Base-by-base conservation (phyloP, 2,888 invertebrate species). In the Panopea generosa region DNA sequence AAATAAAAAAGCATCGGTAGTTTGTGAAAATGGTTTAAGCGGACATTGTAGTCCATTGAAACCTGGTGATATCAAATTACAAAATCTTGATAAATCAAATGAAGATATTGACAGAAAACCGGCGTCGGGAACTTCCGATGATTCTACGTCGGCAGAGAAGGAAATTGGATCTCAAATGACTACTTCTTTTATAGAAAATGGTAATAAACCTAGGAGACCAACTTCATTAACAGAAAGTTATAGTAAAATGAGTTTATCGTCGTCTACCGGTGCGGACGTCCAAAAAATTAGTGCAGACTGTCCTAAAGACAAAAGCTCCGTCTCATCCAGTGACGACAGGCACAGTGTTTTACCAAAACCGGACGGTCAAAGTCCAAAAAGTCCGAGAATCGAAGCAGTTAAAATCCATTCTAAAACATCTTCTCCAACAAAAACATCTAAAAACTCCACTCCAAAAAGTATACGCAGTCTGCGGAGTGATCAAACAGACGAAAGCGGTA, bases 311-410 rank as follows among this genome's bases (percentile, higher is more conserved):
- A 83, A 77, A 59, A 45, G 71, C 1, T 77, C 73, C 26, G 52
- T 77, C 11, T 75, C 74, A 16, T 71, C 76, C 11, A 79, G 72
- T 11, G 80, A 83, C n/a, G 89, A 88, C 52, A 76, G 88, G 55
- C 86, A 87, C 52, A 84, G 84, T 14, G 84, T 79, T n/a, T 80
- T 88, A 53, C 89, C 87, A 2, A 88, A 88, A 74, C 90, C 90
- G 3, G 90, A 90, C 56, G 90, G 90, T 14, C 89, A 90, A 76
- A 90, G 90, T 69, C 90, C 90, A 1, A 88, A 88, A 68, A 83
- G 85, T 65, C 84, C 82, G 20, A 67, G 85, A 24, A 77, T 85
- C 0, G 84, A 87, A 69, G 69, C 53, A 7, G 43, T 75, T 1
- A 80, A 80, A 63, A 38, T 33, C 24, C 61, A 47, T 22, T 65